Evolutionary conservation across 2,113 vertebrate genomes (phyloP).

Genomic region (Lipophrys pholis): DNA sequence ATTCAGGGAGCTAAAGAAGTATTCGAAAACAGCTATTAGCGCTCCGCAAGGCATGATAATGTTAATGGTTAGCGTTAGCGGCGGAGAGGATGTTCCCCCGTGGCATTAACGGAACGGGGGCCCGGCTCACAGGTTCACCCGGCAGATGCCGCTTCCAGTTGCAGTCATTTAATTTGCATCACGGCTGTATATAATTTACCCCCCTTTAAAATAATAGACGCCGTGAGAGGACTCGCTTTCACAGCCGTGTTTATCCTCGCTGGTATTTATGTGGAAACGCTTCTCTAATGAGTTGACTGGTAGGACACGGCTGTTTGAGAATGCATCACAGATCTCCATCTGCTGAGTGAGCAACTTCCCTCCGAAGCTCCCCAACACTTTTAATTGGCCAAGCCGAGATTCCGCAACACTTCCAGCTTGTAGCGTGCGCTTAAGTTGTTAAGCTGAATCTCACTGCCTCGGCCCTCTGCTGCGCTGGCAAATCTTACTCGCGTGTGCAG

Average conservation of each 20-base stretch:
- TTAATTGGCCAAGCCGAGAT: conserved; percentile 69
- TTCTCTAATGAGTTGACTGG: conserved; percentile 36
- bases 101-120: conserved; percentile 31
- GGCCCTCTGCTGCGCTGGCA: conserved; percentile 65
- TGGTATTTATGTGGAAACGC: conserved; percentile 20
- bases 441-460: conserved; percentile 50
- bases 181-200: conserved; percentile 16
- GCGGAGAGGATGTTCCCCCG: conserved; percentile 36
- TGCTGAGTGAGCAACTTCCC: conserved; percentile 59
- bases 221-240: conserved; percentile 6
- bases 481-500: conserved; percentile 57
- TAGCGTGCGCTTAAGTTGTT: conserved; percentile 41
- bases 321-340: conserved; percentile 55
- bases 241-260: conserved; percentile 4
- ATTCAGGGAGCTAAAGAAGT: conserved; percentile 57
- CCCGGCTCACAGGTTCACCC: conserved; percentile 29
- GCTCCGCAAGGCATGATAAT: conserved; percentile 55
- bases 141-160: conserved; percentile 30
- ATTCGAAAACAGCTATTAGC: conserved; percentile 62
- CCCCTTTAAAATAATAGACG: conserved; percentile 8
- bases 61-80: conserved; percentile 51
- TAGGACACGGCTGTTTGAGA: conserved; percentile 47
- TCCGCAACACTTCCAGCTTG: conserved; percentile 47
- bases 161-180: conserved; percentile 37
- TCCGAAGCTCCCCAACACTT: conserved; percentile 28